phyloP scores from a whole-genome alignment of 2,797 vertebrate genomes.

The Gallirallus australis region DNA sequence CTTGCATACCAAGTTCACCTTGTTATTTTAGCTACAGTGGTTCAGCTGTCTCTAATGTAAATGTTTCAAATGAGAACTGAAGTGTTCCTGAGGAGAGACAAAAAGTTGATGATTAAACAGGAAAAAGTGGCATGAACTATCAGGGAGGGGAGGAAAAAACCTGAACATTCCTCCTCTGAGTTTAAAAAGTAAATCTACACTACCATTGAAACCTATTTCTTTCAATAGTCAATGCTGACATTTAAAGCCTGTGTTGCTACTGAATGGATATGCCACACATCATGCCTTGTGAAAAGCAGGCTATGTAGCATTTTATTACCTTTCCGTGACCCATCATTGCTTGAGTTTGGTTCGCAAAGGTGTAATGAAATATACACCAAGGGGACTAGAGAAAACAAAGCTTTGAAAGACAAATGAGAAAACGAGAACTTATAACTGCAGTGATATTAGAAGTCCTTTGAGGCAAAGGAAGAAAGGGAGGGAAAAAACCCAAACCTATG shows the following conservation, averaged over 20 bases:
- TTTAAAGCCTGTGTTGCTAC: not conserved
- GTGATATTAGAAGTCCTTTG: not conserved
- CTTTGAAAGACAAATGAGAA: not conserved
- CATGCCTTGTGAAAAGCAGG: not conserved
- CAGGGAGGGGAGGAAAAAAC: not conserved
- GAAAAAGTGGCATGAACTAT: not conserved
- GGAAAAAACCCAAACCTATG: rapidly evolving
- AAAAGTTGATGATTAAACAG: not conserved
- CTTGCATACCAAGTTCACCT: not conserved
- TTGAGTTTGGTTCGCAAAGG: not conserved
- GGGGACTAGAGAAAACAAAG: not conserved
- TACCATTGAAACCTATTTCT: not conserved
- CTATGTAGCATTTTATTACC: not conserved
- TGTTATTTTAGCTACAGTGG: not conserved
- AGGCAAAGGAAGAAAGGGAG: not conserved
- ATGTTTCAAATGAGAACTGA: not conserved
- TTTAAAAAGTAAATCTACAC: not conserved
- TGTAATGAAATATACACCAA: not conserved
- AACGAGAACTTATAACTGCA: not conserved
- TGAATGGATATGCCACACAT: not conserved
- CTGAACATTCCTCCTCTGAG: rapidly evolving
- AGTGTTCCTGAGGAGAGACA: not conserved
- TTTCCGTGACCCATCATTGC: not conserved
- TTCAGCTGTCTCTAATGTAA: not conserved
- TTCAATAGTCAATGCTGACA: not conserved